Evolutionary conservation across 2,888 invertebrate species (phyloP), one percentile per base, ranked within the genome.

Genomic region (Cheilosia grossa): DNA sequence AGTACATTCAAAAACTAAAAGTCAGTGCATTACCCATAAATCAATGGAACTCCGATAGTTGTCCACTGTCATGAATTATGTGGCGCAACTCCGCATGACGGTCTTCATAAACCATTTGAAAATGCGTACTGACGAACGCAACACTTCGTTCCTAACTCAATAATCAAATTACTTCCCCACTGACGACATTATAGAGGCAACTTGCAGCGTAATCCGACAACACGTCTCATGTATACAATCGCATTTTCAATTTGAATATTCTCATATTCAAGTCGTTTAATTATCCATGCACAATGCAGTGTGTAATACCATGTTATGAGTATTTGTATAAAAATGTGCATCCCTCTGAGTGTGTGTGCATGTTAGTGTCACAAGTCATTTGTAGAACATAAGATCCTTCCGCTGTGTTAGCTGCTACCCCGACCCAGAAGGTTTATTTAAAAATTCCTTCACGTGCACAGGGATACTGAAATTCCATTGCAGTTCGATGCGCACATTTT

Each of bases 401-500:
- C 75, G 85, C 21, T 81, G 81, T 61, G 56, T 47, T 73, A 27
- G 58, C 67, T 19, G 7, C 15, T 17, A 4, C 42, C 53, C 10
- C 54, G 40, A 19, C 49, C 40, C 17, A 37, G 66, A 66, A 73
- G 82, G 72, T 66, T 67, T 81, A 61, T 72, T 81, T 81, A 67
- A 85, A 77, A 85, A 85, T 85, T 85, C 85, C 75, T 85, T 85
- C 85, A 85, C 85, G 81, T 85, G 70, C 81, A 81, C 77, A 75
- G 77, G 81, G 85, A 85, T 85, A 85, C 85, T 77, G 51, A 67
- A 85, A 85, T 85, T 81, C 67, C 72, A 81, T 85, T 85, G 85
- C 80, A 85, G 85, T 85, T 85, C 85, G 85, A 81, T 85, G 85
- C 85, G 81, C 85, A 81, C 85, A 85, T 81, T 85, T 85, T 77